Conservation (phyloP, 2,797 vertebrate genomes). For the Epinephelus coioides region DNA sequence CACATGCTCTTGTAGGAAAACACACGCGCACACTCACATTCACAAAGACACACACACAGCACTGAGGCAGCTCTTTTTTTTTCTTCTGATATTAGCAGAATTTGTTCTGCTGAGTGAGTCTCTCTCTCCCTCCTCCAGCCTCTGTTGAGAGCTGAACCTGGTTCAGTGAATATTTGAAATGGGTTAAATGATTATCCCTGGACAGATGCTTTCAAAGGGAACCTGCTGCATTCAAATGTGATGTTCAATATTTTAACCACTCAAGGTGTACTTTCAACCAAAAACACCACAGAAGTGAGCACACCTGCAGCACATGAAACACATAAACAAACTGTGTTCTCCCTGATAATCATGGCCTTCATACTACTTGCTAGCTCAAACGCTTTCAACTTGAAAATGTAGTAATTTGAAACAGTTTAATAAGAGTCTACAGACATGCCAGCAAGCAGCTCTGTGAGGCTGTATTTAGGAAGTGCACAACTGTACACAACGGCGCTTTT, state of each 20-base stretch:
- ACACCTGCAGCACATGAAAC: background rate
- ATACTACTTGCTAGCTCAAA: background rate
- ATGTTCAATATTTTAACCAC: slow-evolving; percentile 43
- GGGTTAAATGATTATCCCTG: slow-evolving; percentile 73
- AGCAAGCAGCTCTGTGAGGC: too few relatives aligned
- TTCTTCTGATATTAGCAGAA: slow-evolving; percentile 71
- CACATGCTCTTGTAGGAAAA: slow-evolving; percentile 43
- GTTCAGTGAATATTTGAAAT: slow-evolving; percentile 69
- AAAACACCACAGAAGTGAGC: slow-evolving; percentile 9
- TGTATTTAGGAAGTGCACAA: too few relatives aligned
- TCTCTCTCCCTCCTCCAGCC: slow-evolving; percentile 41
- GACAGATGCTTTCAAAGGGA: slow-evolving; percentile 47
- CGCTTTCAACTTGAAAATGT: too few relatives aligned
- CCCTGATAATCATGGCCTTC: background rate
- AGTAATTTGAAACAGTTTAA: too few relatives aligned
- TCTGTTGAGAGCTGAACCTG: slow-evolving; percentile 66
- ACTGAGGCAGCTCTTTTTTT: slow-evolving; percentile 47
- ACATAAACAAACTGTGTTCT: slow-evolving; percentile 11
- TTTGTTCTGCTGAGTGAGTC: slow-evolving; percentile 76
- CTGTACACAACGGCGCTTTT: too few relatives aligned
- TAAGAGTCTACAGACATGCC: too few relatives aligned
- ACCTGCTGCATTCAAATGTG: slow-evolving; percentile 38
- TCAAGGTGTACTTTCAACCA: slow-evolving; percentile 23
- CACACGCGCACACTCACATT: slow-evolving; percentile 23
- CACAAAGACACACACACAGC: slow-evolving; percentile 31